A percentile compares a stretch with the other conserved stretches of the same genome.
Evolutionary conservation across 2,888 invertebrate species (phyloP).

Genomic region (Rhyacophila evoluta): DNA sequence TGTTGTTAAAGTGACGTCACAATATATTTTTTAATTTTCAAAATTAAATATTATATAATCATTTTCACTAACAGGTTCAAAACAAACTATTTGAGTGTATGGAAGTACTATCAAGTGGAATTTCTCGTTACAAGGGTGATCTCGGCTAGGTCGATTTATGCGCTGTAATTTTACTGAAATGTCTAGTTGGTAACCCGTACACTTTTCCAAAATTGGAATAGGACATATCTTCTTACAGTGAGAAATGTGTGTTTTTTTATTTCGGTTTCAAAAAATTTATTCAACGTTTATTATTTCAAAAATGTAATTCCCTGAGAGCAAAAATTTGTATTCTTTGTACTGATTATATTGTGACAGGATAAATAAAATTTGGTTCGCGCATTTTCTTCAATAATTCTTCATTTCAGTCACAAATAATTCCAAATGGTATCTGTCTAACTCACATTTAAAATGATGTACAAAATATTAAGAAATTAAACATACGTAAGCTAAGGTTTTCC

Average conservation of each 20-base stretch:
- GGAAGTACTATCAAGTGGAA: background rate
- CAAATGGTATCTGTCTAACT: too few species aligned
- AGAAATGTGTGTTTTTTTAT: background rate
- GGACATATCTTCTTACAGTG: background rate
- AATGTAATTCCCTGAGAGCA: background rate
- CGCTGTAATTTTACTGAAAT: conserved; percentile 6
- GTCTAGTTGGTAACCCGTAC: background rate
- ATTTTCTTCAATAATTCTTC: too few species aligned
- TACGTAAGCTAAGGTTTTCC: too few species aligned
- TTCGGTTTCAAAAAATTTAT: background rate
- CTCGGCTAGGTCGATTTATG: conserved; percentile 9
- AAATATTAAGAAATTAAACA: too few species aligned
- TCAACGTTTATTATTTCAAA: background rate
- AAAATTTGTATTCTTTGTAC: too few species aligned
- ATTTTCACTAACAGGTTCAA: background rate
- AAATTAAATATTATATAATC: background rate
- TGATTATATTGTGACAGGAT: too few species aligned
- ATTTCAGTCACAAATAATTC: too few species aligned
- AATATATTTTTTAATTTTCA: too few species aligned
- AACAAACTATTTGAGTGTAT: background rate
- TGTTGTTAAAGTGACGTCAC: too few species aligned
- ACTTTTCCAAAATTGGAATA: conserved; percentile 18
- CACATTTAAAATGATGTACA: too few species aligned
- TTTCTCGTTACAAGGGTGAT: conserved; percentile 14
- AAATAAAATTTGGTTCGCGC: too few species aligned